phyloP scores from a whole-genome alignment of 2,888 invertebrate genomes.

The Escarpia spicata region DNA sequence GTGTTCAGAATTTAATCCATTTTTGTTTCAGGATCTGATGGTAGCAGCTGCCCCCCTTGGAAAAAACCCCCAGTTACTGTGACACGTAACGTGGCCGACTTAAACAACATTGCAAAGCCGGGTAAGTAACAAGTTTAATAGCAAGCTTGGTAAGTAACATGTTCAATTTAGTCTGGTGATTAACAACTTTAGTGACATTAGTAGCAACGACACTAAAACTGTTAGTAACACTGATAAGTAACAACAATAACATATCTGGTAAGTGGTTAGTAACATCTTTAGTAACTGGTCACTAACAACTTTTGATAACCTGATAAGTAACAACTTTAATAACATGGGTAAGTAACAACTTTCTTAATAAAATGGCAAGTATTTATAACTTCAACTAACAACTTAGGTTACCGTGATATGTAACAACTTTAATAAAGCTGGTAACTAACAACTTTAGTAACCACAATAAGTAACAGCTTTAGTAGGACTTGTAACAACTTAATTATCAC shows the following conservation, averaged over 20 bases:
- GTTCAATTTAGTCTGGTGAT: background rate
- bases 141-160: background rate
- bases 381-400: background rate
- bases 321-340: background rate
- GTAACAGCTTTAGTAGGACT: background rate
- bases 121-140: background rate
- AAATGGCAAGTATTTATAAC: no score
- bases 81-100: background rate
- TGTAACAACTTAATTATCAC: background rate
- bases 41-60: background rate
- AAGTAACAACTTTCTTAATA: background rate
- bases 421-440: background rate
- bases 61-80: background rate
- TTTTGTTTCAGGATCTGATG: background rate
- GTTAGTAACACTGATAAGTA: background rate
- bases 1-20: no score
- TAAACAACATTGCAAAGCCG: background rate
- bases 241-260: background rate
- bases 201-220: background rate
- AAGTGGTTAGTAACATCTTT: background rate
- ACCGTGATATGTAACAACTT: background rate
- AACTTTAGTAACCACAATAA: background rate
- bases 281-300: background rate
- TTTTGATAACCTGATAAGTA: background rate
- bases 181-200: background rate